Percentiles rank a stretch among this genome's conserved stretches.
Evolutionary conservation across 1,140 invertebrate genomes (phyloP).

Genomic region (Aphis gossypii): DNA sequence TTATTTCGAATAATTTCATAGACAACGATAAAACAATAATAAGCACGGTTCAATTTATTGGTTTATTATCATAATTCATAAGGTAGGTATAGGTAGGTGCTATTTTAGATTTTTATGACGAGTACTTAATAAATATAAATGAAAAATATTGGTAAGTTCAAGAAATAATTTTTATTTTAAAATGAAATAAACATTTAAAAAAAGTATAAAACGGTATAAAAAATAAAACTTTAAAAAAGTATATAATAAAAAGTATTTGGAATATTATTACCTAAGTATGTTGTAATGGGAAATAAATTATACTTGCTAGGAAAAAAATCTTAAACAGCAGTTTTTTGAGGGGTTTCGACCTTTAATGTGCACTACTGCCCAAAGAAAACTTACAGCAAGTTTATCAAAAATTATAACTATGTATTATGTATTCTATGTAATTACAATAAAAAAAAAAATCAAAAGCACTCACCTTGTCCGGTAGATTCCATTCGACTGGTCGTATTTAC

Average conservation of each 20-base stretch:
- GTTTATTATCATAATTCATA: too few species aligned
- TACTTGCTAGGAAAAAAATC: background rate
- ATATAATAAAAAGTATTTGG: background rate
- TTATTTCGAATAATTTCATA: background rate
- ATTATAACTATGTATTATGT: background rate
- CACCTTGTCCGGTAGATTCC: slow-evolving; percentile 86
- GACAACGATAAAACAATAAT: background rate
- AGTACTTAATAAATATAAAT: background rate
- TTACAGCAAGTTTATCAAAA: fast-evolving
- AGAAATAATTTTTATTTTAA: too few species aligned
- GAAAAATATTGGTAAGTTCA: background rate
- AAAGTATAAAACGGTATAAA: too few species aligned
- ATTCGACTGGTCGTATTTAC: slow-evolving; percentile 93
- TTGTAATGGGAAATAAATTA: background rate
- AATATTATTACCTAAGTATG: background rate
- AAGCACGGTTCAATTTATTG: background rate
- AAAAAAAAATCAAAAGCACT: slow-evolving; percentile 61
- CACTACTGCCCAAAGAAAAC: background rate
- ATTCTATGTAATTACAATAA: background rate
- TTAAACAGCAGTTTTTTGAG: background rate
- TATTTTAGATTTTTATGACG: background rate
- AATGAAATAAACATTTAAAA: too few species aligned
- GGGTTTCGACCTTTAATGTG: background rate
- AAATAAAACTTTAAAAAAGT: background rate
- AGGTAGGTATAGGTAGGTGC: too few species aligned